Evolutionary conservation across 2,888 invertebrate species (phyloP), one percentile per base, ranked within the genome.

Genomic region (Drosophila tanythrix): DNA sequence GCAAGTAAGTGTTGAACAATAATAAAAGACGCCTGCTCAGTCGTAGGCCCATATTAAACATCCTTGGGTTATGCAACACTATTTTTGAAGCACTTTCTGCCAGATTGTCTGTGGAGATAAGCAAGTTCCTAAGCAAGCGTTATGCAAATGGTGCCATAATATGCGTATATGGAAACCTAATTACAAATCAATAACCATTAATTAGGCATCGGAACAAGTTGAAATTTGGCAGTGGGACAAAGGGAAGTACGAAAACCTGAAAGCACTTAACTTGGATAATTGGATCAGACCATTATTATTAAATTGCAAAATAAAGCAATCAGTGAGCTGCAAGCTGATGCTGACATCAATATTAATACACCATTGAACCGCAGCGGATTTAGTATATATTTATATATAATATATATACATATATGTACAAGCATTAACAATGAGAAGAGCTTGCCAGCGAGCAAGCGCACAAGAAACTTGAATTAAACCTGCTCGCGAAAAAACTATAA

Each of bases 401-500:
- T 29, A 36, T n/a, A 21, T 31, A 15, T 43, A n/a, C n/a, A n/a
- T 21, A 11, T 43, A 48, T 59, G 11, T 53, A 31, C 33, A 35
- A 58, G 15, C 21, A 27, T 40, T 57, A 6, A 46, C 31, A 55
- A 58, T 52, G 46, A 66, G 40, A 58, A 55, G 55, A 71, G 55
- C 11, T 48, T 35, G 38, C 46, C 8, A 43, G 48, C 11, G 48
- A 40, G 43, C 36, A 25, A 21, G 56, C 13, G 52, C 50, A 38
- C 48, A 25, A 65, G 43, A 81, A 79, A 81, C 79, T 81, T 69
- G 79, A 55, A 81, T 81, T 69, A 87, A 90, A 90, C 89, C 89
- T 87, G 90, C 71, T 78, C 78, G 70, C 66, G 79, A 85, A 74
- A 70, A 83, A 83, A 87, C 89, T 90, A 89, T 87, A 90, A 73